A percentile compares a stretch with the other conserved stretches of the same genome.
Evolutionary conservation across 2,797 vertebrate genomes (phyloP).

Genomic region (Percopsis omiscomaycus): DNA sequence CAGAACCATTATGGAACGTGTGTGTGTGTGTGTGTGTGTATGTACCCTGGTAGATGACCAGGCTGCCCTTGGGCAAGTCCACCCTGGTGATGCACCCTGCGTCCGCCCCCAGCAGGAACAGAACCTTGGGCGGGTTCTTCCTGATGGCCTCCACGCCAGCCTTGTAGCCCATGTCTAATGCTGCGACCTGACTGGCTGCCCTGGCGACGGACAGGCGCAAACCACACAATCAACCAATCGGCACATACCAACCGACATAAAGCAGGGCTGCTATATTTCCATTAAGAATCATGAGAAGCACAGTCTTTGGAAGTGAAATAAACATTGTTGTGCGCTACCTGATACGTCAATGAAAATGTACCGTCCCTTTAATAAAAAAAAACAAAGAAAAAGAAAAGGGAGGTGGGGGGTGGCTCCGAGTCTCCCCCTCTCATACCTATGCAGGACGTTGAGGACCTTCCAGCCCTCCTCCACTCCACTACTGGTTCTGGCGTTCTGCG

Average conservation of each 20-base stretch:
- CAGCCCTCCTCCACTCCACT: constrained; percentile 84
- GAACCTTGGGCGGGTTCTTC: constrained; percentile 87
- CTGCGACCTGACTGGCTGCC: constrained; percentile 96
- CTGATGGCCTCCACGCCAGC: constrained; percentile 90
- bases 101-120: constrained; percentile 94
- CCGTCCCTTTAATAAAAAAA: too few relatives aligned
- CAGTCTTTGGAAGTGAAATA: too few relatives aligned
- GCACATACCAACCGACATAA: background rate
- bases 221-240: constrained; percentile 19
- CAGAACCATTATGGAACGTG: background rate
- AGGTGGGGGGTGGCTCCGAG: too few relatives aligned
- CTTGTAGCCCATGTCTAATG: constrained; percentile 95
- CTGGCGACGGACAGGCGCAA: constrained; percentile 69
- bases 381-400: too few relatives aligned
- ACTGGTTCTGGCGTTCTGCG: constrained; percentile 84
- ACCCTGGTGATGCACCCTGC: constrained; percentile 87
- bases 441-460: constrained; percentile 92
- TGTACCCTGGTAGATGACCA: constrained; percentile 95
- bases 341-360: too few relatives aligned
- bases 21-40: background rate
- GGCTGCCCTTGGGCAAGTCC: constrained; percentile 88
- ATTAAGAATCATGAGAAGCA: too few relatives aligned
- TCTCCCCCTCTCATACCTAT: constrained; percentile 62
- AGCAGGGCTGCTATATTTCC: too few relatives aligned
- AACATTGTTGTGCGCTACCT: too few relatives aligned